Base-by-base conservation (phyloP, 92 coral and sea anemone genomes). In the Phenganax stokvisi region DNA sequence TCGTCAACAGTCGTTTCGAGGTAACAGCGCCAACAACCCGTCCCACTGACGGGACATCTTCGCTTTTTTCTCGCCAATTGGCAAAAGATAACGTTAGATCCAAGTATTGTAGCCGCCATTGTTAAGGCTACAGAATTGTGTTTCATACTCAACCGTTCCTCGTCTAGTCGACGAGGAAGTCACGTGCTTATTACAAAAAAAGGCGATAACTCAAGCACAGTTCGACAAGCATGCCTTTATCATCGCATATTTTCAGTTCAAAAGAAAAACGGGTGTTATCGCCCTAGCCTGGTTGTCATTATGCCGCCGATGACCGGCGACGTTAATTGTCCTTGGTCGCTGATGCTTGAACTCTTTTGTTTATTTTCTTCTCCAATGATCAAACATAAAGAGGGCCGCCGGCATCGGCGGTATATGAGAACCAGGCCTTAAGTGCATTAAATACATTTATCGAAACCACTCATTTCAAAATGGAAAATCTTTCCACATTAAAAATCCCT, bases 101-200 rank as follows among this genome's bases (percentile, higher is more conserved):
- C 60, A 56, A 56, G 60, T 56, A 56, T 56, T 56, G 10, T 15
- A 66, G 37, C 20, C 37, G 17, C 17, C 37, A 20, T 66, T 20
- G 25, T 66, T 28, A 10, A 66, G 27, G 72, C 37, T 66, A 66
- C 72, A 66, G 17, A 66, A 66, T 66, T 66, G 37, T 66, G 72
- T 66, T 66, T 66, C 72, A 66, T 10, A 16, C 72, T 16, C 20
- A 16, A 66, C 72, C 72, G 72, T 66, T 66, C 25, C 25, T 20
- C 25, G 25, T 20, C 25, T 20, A 20, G 25, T 20, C 25, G 25
- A 66, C 15, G 17, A 9, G 12, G 37, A 66, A 20, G 20, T 16
- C 9, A 9, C 9, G 17, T 28, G 20, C 27, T 66, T 66, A 16
- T 20, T 16, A 28, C 25, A 66, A 9, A 66, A 66, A 66, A 66